Evolutionary conservation across 2,888 invertebrate genomes (phyloP).

Genomic region (Dorcus hopei): DNA sequence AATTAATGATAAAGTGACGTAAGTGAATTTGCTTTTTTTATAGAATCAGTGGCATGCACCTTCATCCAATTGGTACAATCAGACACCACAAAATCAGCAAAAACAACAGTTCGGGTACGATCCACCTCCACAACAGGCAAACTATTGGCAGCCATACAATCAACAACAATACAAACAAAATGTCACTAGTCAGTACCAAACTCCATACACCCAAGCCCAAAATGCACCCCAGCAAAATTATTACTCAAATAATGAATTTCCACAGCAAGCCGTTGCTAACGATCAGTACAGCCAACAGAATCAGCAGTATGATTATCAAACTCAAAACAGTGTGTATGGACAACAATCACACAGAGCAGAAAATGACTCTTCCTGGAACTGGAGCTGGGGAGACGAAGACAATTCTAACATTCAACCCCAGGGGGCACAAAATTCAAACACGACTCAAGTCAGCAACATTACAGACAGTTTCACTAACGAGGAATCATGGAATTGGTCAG

Average conservation of each 20-base stretch:
- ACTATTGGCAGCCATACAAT: conserved; percentile 29
- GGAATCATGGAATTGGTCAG: conserved; percentile 63
- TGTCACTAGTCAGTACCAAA: background rate
- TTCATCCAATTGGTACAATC: conserved; percentile 49
- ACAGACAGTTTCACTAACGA: conserved; percentile 58
- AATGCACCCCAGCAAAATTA: conserved; percentile 33
- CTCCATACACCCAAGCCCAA: background rate
- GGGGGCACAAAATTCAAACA: conserved; percentile 31
- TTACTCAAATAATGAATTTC: conserved; percentile 11
- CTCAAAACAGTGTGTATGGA: conserved; percentile 22
- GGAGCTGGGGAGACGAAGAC: conserved; percentile 61
- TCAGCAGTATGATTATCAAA: conserved; percentile 13
- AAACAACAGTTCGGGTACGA: conserved; percentile 28
- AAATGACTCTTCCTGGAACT: conserved; percentile 44
- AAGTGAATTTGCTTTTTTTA: conserved; percentile 4
- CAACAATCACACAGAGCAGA: conserved; percentile 15
- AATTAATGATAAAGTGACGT: too few species aligned
- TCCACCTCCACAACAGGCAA: conserved; percentile 34
- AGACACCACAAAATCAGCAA: conserved; percentile 27
- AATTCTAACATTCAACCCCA: conserved; percentile 41
- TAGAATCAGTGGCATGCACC: conserved; percentile 47
- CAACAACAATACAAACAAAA: conserved; percentile 43
- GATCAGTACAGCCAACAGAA: conserved; percentile 33
- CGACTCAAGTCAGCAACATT: conserved; percentile 35
- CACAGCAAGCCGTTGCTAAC: conserved; percentile 11